Percentiles rank a stretch among this genome's conserved stretches.
These are phyloP conservation scores for Leucoma salicis DNA, from an alignment of 2,888 invertebrate species.

Conservation along the genomic window DNA sequence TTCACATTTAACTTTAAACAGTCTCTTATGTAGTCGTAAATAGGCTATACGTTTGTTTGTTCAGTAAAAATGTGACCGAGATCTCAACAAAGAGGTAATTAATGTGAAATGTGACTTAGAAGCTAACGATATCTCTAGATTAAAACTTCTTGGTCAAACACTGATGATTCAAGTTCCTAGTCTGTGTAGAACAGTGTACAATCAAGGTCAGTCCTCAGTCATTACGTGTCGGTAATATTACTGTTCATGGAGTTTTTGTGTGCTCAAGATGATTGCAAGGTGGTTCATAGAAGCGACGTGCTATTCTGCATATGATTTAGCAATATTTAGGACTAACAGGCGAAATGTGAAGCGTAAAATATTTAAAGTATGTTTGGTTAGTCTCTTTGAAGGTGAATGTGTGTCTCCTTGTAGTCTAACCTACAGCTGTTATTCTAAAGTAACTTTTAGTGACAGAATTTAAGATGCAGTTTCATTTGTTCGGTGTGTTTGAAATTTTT, in stretches of 20 bases:
- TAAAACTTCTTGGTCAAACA: conserved; percentile 39
- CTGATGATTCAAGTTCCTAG: conserved; percentile 51
- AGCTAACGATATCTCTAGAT: neutral
- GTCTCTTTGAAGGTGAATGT: conserved; percentile 6
- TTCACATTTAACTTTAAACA: conserved; percentile 22
- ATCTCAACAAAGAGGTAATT: neutral
- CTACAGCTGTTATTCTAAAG: neutral
- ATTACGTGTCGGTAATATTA: conserved; percentile 34
- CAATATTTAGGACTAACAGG: conserved; percentile 35
- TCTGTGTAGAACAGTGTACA: conserved; percentile 31
- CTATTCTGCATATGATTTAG: conserved; percentile 51
- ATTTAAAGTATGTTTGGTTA: conserved; percentile 31
- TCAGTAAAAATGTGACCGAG: neutral
- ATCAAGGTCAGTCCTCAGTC: conserved; percentile 62
- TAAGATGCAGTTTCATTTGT: neutral
- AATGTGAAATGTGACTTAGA: conserved; percentile 8
- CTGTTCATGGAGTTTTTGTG: conserved; percentile 36
- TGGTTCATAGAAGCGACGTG: conserved; percentile 52
- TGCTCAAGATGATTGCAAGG: conserved; percentile 44
- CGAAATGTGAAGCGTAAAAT: conserved; percentile 27
- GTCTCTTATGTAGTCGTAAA: conserved; percentile 20
- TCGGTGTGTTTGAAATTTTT: conserved; percentile 1
- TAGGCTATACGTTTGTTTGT: conserved; percentile 6
- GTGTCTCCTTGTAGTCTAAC: neutral
- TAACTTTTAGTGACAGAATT: neutral